These are phyloP conservation scores for Mastomys natalensis DNA, from an alignment of 2,113 vertebrate species.

Conservation along the genomic window DNA sequence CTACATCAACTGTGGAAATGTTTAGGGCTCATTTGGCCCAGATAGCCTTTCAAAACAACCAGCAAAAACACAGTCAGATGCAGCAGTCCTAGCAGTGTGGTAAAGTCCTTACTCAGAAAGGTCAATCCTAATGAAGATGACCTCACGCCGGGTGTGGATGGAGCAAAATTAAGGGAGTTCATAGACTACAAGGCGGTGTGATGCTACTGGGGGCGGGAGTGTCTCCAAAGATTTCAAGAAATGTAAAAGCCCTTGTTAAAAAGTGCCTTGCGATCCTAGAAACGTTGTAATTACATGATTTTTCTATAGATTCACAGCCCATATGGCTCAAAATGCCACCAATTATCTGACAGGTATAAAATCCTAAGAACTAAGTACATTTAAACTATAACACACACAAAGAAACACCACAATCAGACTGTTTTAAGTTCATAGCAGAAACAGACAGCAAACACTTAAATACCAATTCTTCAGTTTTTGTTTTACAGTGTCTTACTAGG, in stretches of 20 bases:
- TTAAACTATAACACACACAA: constrained; percentile 18
- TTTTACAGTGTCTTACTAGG: not conserved
- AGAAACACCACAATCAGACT: constrained; percentile 19
- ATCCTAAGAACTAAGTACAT: not conserved
- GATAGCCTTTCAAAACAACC: constrained; percentile 28
- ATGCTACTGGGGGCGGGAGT: not conserved
- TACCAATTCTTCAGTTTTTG: not conserved
- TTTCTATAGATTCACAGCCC: not conserved
- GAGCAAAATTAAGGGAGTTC: not conserved
- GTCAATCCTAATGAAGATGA: not conserved
- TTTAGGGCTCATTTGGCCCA: not conserved
- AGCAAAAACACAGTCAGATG: constrained; percentile 1
- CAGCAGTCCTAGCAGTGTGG: not conserved
- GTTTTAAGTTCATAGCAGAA: constrained; percentile 15
- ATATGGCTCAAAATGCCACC: not conserved
- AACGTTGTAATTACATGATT: not conserved
- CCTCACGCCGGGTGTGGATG: not conserved
- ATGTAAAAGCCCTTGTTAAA: not conserved
- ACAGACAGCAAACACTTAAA: not conserved
- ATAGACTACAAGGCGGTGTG: too few relatives aligned
- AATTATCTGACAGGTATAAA: not conserved
- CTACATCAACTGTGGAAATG: constrained; percentile 28
- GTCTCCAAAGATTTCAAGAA: not conserved
- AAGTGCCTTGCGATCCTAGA: not conserved
- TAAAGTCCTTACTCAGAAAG: not conserved